Base-by-base conservation (phyloP, 1,140 invertebrate species). In the Drosophila athabasca region DNA sequence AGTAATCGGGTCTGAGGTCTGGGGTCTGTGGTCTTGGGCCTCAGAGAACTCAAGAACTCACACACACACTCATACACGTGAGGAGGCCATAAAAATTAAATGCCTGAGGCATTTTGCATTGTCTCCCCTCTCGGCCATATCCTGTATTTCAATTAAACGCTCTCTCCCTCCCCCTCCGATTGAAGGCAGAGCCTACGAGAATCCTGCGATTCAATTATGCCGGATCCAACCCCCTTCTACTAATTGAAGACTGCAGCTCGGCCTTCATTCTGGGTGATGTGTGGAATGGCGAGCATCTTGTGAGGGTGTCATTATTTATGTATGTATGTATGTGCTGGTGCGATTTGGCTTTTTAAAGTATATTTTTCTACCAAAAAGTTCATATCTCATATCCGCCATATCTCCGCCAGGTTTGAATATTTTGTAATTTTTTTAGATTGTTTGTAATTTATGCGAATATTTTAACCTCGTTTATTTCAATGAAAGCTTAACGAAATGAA, bases 161-260 rank as follows among this genome's bases (percentile, higher is more conserved):
- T 50, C 51, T 29, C 35, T 1, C 49, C 64, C 29, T 35, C n/a
- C 35, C 45, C 35, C 35, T 69, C 44, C 67, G 39, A 58, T 43
- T 58, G 44, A 49, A 70, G 67, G 65, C 65, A 50, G 52, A 31
- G 53, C 26, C 44, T 43, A 35, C 19, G 52, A 69, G 52, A 58
- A 45, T 70, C 65, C 67, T 70, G 67, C 65, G 52, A 70, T 69
- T 70, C 52, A 69, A 69, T 69, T 69, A 69, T 69, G 35, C 9
- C 35, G 9, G 11, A 64, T 55, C 4, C 51, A 6, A 15, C 22
- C 44, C 19, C 45, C 51, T 68, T 58, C 67, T 69, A 69, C 69
- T 58, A 70, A 70, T 70, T 70, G 65, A 69, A 58, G 65, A 58
- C 67, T 19, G 65, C 35, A 17, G 35, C 51, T 35, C 45, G 64